Base-by-base conservation (phyloP, 2,888 invertebrate species). In the Andrena praecox region DNA sequence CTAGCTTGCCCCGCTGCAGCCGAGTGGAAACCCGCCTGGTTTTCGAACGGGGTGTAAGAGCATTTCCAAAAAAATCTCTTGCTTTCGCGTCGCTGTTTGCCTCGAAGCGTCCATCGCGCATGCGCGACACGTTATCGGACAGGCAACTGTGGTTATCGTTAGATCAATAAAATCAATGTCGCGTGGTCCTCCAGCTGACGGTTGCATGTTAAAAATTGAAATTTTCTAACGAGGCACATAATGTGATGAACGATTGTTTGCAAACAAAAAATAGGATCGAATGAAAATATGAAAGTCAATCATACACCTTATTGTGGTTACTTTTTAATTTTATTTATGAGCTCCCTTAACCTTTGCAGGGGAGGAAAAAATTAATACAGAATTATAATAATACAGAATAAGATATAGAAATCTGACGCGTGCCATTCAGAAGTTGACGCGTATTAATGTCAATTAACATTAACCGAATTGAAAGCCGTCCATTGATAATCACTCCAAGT, bases 1-100 rank as follows among this genome's bases (percentile, higher is more conserved):
- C 81, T 80, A 80, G 67, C 76, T 81, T 68, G 69, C 67, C 82
- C 78, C 56, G 29, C 16, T 42, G 0, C 42, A 42, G 42, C 16
- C 1, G 16, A 42, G 16, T 16, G 42, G 12, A 42, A 42, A 67
- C 63, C 69, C 31, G 69, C 8, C 29, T 54, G 50, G 7, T 63
- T 50, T 59, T 50, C 64, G 10, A 31, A 2, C 20, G 52, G 1
- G 6, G 3, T 59, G 31, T 50, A 54, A 52, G 35, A 1, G 33
- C 20, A 27, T 69, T 33, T 59, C 10, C 42, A 42, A 42, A 69
- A 59, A 69, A 56, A 56, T 69, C 27, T 56, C 35, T 27, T 42
- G 16, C 27, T 71, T 50, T 48, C 60, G 48, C 3, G 6, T n/a
- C 29, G 31, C 20, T 59, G 59, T 59, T 59, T 29, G 24, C 33